Percentiles rank a stretch among this genome's conserved stretches.
Conservation (phyloP, 2,888 invertebrate species). For the Leucophenga maculata region DNA sequence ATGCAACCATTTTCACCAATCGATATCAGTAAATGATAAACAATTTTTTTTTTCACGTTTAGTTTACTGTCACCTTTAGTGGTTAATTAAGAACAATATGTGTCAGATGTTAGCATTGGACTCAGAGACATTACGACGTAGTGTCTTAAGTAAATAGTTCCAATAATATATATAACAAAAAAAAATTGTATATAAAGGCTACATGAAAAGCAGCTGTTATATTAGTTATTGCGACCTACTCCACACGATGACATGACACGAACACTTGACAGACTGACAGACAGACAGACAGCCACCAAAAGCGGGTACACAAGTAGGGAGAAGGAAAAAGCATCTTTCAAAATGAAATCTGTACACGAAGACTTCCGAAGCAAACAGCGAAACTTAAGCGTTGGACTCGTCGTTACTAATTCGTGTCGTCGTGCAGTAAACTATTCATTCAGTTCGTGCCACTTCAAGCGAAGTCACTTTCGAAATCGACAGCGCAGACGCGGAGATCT, state of each 20-base stretch:
- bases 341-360: no score
- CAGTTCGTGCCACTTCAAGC: conserved; percentile 23
- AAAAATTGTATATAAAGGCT: no score
- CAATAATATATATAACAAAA: no score
- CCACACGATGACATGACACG: neutral
- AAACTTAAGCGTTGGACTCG: neutral
- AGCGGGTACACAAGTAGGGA: neutral
- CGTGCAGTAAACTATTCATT: conserved; percentile 12
- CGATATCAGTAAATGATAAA: no score
- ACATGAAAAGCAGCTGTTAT: neutral
- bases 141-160: no score
- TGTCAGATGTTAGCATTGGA: no score
- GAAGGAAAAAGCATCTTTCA: neutral
- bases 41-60: no score
- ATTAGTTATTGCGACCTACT: conserved; percentile 13
- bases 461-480: conserved; percentile 39
- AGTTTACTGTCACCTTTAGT: no score
- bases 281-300: neutral
- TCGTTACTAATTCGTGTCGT: conserved; percentile 13
- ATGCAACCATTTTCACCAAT: no score
- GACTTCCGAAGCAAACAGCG: neutral
- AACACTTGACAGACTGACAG: neutral
- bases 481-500: conserved; percentile 58
- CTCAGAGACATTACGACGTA: no score
- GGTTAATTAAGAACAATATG: no score